Conservation (phyloP, 2,797 vertebrate genomes). For the Sphenopsis melanotis region DNA sequence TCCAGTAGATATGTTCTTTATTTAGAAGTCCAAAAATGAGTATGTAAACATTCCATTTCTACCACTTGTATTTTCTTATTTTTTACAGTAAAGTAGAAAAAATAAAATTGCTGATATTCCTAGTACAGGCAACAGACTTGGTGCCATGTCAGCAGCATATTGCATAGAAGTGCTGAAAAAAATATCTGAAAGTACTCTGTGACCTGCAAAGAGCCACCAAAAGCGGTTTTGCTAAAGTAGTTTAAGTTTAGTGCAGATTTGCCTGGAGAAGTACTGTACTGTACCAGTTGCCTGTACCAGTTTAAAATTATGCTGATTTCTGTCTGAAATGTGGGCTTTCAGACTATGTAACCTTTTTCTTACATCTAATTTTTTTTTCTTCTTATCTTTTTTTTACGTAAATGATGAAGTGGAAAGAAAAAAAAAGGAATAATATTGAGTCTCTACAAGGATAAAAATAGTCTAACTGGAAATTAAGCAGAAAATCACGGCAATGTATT, state of each 20-base stretch:
- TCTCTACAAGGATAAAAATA: not conserved
- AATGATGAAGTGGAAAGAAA: not conserved
- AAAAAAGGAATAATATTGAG: not conserved
- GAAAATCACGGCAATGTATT: not conserved
- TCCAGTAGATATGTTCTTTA: not conserved
- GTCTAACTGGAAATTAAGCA: not conserved
- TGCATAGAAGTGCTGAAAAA: not conserved
- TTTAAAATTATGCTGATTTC: not conserved
- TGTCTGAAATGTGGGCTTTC: not conserved
- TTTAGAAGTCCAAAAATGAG: not conserved
- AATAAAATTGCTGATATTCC: not conserved
- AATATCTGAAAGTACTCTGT: not conserved
- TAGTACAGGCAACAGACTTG: not conserved
- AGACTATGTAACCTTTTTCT: not conserved
- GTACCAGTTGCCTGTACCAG: too few species aligned
- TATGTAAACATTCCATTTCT: not conserved
- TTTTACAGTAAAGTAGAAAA: not conserved
- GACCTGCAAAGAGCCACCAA: not conserved
- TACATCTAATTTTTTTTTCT: not conserved
- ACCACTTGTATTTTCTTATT: not conserved
- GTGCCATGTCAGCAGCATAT: not conserved
- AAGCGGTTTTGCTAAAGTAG: not conserved
- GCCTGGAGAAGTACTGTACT: not conserved
- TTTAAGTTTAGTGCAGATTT: not conserved
- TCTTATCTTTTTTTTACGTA: not conserved